phyloP scores from a whole-genome alignment of 2,113 vertebrate genomes.

The Pagrus major region DNA sequence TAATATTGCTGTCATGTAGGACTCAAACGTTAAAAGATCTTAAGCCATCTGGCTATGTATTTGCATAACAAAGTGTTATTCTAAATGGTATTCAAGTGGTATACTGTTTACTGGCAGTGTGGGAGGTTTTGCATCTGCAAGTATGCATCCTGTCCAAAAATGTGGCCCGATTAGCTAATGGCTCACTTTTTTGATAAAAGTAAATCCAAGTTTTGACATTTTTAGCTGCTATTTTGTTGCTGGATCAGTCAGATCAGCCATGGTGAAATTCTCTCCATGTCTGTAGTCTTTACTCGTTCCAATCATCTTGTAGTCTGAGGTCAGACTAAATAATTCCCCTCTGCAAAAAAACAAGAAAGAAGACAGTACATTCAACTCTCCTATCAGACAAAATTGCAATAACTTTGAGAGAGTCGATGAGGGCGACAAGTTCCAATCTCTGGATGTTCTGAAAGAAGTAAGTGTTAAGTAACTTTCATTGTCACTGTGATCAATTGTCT shows the following conservation, averaged over 20 bases:
- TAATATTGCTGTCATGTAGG: constrained; percentile 44
- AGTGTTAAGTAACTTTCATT: too few relatives aligned
- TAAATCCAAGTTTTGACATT: neutral
- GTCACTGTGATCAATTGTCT: too few relatives aligned
- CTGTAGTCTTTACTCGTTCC: neutral
- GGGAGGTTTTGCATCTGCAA: constrained; percentile 10
- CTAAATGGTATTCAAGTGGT: constrained; percentile 43
- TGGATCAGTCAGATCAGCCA: neutral
- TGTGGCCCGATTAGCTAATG: neutral
- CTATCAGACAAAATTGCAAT: constrained; percentile 28
- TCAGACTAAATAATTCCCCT: constrained; percentile 13
- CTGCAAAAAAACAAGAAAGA: constrained; percentile 16
- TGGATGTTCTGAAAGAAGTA: too few relatives aligned
- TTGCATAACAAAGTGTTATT: constrained; percentile 50
- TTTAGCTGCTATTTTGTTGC: neutral
- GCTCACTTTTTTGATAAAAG: neutral
- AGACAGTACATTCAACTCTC: constrained; percentile 11
- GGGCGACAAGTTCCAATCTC: too few relatives aligned
- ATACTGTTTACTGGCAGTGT: constrained; percentile 35
- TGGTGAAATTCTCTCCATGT: neutral
- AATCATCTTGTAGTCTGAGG: constrained; percentile 1
- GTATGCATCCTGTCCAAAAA: constrained; percentile 2
- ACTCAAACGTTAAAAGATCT: constrained; percentile 47
- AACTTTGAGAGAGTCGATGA: too few relatives aligned
- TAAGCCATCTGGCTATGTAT: constrained; percentile 54